phyloP scores from a whole-genome alignment of 1,140 invertebrate species.

The Psix sp. region DNA sequence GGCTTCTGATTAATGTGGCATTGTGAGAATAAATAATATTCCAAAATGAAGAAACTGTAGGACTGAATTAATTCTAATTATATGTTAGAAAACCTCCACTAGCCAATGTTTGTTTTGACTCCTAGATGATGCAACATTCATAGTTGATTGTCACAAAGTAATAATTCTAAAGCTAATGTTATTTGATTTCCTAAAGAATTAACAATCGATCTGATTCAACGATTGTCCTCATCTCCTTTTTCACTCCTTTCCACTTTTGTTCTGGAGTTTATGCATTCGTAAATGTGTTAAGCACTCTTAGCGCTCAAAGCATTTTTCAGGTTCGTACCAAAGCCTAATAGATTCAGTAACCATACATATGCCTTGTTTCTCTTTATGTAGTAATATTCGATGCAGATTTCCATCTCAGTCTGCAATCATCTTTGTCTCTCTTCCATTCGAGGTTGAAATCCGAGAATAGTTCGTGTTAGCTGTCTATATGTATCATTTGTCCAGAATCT shows the following conservation, averaged over 20 bases:
- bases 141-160: background rate
- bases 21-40: no score
- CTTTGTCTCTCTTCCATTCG: background rate
- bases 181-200: background rate
- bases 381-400: background rate
- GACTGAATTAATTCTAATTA: no score
- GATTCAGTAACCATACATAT: background rate
- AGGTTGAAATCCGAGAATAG: background rate
- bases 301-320: background rate
- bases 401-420: background rate
- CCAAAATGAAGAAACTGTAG: no score
- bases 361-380: background rate
- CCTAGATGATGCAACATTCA: background rate
- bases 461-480: background rate
- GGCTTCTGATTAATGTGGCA: no score
- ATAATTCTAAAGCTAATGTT: background rate
- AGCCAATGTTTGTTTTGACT: background rate
- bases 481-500: constrained; percentile 7
- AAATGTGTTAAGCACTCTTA: background rate
- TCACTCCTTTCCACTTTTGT: background rate
- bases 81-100: no score
- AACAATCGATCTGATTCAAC: background rate
- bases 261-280: background rate
- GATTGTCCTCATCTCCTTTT: constrained; percentile 1
- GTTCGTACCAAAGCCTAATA: background rate